phyloP scores from a whole-genome alignment of 2,888 invertebrate genomes.

The Bedellia somnulentella region DNA sequence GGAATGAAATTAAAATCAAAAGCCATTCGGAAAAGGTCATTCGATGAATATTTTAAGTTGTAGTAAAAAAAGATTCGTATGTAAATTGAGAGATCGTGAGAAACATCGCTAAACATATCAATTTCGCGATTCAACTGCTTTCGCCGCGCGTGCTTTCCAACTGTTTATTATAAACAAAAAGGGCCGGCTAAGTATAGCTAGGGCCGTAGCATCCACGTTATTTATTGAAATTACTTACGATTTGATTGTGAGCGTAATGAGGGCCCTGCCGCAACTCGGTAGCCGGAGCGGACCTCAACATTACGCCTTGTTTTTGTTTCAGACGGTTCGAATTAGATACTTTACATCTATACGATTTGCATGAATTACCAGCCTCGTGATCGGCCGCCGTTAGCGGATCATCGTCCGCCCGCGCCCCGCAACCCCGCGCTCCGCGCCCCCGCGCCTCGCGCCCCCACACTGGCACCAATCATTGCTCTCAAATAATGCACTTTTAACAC shows the following conservation, averaged over 20 bases:
- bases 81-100: conserved; percentile 39
- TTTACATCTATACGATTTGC: conserved; percentile 21
- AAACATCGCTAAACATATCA: conserved; percentile 50
- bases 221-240: conserved; percentile 59
- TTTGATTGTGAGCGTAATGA: conserved; percentile 53
- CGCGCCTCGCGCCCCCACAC: neutral
- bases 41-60: too few relatives aligned
- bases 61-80: conserved; percentile 14
- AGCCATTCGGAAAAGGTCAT: too few relatives aligned
- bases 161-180: conserved; percentile 55
- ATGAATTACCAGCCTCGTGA: conserved; percentile 9
- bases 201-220: conserved; percentile 16
- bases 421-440: neutral
- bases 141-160: conserved; percentile 44
- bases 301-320: conserved; percentile 41
- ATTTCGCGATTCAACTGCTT: conserved; percentile 48
- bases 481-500: too few relatives aligned
- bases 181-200: conserved; percentile 33
- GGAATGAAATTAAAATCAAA: too few relatives aligned
- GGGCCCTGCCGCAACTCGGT: conserved; percentile 32
- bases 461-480: too few relatives aligned
- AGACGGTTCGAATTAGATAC: conserved; percentile 39
- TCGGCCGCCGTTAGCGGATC: conserved; percentile 7
- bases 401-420: conserved; percentile 1
- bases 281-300: conserved; percentile 34